These are phyloP conservation scores for Drosophila paracracens DNA, from an alignment of 2,888 invertebrate species.

Conservation along the genomic window DNA sequence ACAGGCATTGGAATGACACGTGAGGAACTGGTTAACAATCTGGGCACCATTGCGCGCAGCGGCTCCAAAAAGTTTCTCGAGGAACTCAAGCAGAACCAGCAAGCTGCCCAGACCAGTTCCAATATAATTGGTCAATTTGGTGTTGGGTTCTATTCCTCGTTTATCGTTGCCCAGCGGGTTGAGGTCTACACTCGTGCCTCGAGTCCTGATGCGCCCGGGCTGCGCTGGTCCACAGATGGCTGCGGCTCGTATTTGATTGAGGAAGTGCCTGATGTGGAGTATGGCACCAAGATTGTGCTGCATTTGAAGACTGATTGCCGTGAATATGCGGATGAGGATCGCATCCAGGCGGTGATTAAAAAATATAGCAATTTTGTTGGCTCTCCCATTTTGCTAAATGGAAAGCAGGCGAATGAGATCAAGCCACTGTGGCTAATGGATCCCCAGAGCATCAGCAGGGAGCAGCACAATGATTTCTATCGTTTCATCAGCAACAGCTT, in stretches of 20 bases:
- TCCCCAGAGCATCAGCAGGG: slow-evolving; percentile 92
- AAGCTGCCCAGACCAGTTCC: slow-evolving; percentile 87
- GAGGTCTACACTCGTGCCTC: slow-evolving; percentile 95
- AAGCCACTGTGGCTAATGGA: slow-evolving; percentile 98
- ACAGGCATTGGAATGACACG: slow-evolving; percentile 98
- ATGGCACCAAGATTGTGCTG: slow-evolving; percentile 97
- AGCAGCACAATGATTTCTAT: slow-evolving; percentile 97
- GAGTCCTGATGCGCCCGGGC: slow-evolving; percentile 88
- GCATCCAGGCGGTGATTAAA: slow-evolving; percentile 93
- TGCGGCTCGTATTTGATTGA: slow-evolving; percentile 95
- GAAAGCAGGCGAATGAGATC: slow-evolving; percentile 94
- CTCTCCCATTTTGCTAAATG: slow-evolving; percentile 95
- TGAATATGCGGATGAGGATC: slow-evolving; percentile 95
- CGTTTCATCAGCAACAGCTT: slow-evolving; percentile 94
- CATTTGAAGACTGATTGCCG: slow-evolving; percentile 94
- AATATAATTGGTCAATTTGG: slow-evolving; percentile 99
- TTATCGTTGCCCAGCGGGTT: slow-evolving; percentile 98
- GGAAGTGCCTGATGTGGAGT: slow-evolving; percentile 92
- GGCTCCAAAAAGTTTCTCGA: slow-evolving; percentile 97
- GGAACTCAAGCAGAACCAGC: slow-evolving; percentile 90
- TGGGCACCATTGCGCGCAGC: slow-evolving; percentile 98
- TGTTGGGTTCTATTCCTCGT: slow-evolving; percentile 98
- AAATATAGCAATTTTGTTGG: slow-evolving; percentile 99
- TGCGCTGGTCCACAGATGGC: slow-evolving; percentile 96
- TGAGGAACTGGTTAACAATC: slow-evolving; percentile 94